These are phyloP conservation scores for Alligator mississippiensis DNA, from an alignment of 2,113 vertebrate species.

Conservation along the genomic window DNA sequence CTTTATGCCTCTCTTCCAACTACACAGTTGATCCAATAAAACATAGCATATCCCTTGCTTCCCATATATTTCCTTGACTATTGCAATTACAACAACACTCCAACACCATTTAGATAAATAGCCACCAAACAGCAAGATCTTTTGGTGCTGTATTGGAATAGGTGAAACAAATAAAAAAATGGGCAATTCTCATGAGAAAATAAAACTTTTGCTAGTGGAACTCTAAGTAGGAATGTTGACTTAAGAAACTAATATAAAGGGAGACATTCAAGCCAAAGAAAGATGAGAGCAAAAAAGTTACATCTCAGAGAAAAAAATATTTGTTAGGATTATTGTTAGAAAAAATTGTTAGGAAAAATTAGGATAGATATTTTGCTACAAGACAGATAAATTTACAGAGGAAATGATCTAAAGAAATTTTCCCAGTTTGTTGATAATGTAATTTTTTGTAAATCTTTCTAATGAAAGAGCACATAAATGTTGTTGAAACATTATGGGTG, in stretches of 20 bases:
- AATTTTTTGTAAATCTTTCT: background rate
- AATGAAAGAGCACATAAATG: background rate
- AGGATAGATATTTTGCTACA: background rate
- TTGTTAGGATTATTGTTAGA: too few species aligned
- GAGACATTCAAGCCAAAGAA: background rate
- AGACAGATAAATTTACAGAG: background rate
- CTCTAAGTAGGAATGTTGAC: background rate
- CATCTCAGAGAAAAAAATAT: background rate
- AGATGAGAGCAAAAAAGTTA: background rate
- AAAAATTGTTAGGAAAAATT: too few species aligned
- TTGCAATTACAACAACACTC: too few species aligned
- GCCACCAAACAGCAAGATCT: background rate
- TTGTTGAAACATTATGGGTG: background rate
- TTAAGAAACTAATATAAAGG: background rate
- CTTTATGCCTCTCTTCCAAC: too few species aligned
- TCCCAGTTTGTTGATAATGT: background rate
- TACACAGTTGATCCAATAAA: too few species aligned
- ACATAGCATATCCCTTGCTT: too few species aligned
- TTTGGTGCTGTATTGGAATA: background rate
- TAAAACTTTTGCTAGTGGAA: background rate
- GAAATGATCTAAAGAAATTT: background rate
- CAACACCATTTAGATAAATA: conserved; percentile 1
- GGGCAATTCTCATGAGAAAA: background rate
- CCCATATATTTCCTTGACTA: too few species aligned
- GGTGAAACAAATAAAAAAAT: background rate